Evolutionary conservation across 2,888 invertebrate species (phyloP).

Genomic region (Pristionchus arcanus): DNA sequence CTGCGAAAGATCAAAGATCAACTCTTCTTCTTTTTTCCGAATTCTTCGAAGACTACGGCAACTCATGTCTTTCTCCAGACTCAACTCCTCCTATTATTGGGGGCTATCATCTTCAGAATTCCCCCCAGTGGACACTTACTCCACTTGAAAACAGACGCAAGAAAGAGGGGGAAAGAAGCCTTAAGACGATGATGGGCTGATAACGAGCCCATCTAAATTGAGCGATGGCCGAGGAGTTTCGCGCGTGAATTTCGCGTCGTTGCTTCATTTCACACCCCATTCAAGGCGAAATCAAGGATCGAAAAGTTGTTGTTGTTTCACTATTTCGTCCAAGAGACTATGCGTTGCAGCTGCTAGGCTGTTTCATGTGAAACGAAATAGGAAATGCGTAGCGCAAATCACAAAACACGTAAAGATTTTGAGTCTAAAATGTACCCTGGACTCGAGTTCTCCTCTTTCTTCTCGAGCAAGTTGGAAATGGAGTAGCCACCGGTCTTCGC

Average conservation of each 20-base stretch:
- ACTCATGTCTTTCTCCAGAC: not conserved
- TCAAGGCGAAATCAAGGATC: no score
- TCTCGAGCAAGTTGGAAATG: constrained; percentile 60
- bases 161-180: not conserved
- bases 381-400: not conserved
- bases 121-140: constrained; percentile 30
- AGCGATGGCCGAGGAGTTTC: not conserved
- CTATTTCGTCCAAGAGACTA: not conserved
- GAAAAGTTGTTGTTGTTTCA: no score
- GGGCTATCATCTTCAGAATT: constrained; percentile 1
- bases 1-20: constrained; percentile 51
- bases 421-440: not conserved
- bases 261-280: no score
- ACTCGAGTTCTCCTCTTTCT: constrained; percentile 60
- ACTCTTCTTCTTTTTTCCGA: no score
- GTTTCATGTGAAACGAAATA: not conserved
- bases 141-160: constrained; percentile 37
- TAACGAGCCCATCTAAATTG: constrained; percentile 11
- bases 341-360: not conserved
- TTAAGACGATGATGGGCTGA: not conserved
- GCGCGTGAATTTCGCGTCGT: not conserved
- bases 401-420: not conserved
- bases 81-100: not conserved
- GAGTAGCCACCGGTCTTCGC: constrained; percentile 55
- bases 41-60: no score